Percentiles rank a stretch among this genome's conserved stretches.
These are phyloP conservation scores for Leucophora obtusa DNA, from an alignment of 2,888 invertebrate species.

Conservation along the genomic window DNA sequence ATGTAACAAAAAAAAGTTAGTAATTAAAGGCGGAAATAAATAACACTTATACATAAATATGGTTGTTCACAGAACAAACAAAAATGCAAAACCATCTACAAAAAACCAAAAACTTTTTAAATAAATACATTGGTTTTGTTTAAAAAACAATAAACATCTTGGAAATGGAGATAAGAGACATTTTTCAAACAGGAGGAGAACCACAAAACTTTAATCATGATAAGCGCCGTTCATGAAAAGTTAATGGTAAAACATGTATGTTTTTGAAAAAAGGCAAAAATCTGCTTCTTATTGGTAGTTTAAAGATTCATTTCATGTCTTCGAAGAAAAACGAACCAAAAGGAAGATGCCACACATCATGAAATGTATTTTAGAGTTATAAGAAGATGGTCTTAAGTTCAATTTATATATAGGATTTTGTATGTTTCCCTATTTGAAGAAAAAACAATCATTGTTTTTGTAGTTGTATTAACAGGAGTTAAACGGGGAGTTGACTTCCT, in stretches of 20 bases:
- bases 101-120: slow-evolving; percentile 40
- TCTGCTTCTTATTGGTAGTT: slow-evolving; percentile 54
- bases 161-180: slow-evolving; percentile 8
- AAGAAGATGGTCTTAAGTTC: slow-evolving; percentile 42
- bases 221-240: slow-evolving; percentile 51
- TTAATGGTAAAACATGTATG: slow-evolving; percentile 23
- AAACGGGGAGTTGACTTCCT: slow-evolving; percentile 61
- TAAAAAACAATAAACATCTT: slow-evolving; percentile 7
- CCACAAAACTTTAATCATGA: slow-evolving; percentile 38
- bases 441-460: no score
- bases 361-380: slow-evolving; percentile 33
- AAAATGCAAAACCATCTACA: slow-evolving; percentile 27
- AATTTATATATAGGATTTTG: background rate
- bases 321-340: slow-evolving; percentile 9
- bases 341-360: slow-evolving; percentile 56
- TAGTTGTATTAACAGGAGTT: slow-evolving; percentile 49
- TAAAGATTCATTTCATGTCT: slow-evolving; percentile 52
- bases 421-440: no score
- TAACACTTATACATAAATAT: slow-evolving; percentile 57
- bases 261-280: background rate
- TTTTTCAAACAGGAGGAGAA: slow-evolving; percentile 1
- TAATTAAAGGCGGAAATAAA: slow-evolving; percentile 64
- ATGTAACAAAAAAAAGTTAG: slow-evolving; percentile 7
- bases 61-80: slow-evolving; percentile 10
- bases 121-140: slow-evolving; percentile 44